Conservation (phyloP, 2,888 invertebrate genomes). For the Diplazon laetatorius region DNA sequence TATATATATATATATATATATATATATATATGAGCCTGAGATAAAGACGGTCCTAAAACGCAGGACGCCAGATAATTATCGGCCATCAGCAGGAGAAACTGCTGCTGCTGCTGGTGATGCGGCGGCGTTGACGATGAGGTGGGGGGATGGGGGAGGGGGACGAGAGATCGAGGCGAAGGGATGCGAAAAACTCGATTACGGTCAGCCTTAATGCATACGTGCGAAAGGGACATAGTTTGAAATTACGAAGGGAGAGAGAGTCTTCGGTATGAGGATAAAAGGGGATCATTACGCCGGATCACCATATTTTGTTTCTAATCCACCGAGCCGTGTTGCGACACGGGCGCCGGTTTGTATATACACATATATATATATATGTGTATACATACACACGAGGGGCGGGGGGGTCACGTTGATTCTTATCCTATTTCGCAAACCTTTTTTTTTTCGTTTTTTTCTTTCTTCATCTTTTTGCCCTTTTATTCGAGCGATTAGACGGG, state of each 20-base stretch:
- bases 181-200: conserved; percentile 38
- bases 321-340: neutral
- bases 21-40: conserved; percentile 5
- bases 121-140: neutral
- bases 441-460: too few relatives aligned
- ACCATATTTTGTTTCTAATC: conserved; percentile 39
- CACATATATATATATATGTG: too few relatives aligned
- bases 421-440: conserved; percentile 9
- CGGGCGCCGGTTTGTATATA: conserved; percentile 1
- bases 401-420: conserved; percentile 7
- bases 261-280: conserved; percentile 25
- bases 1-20: too few relatives aligned
- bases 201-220: conserved; percentile 30
- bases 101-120: neutral
- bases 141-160: conserved; percentile 8
- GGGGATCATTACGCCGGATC: conserved; percentile 13
- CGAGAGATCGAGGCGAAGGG: conserved; percentile 8
- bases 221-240: conserved; percentile 28
- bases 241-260: conserved; percentile 22
- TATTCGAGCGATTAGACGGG: conserved; percentile 18
- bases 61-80: conserved; percentile 11
- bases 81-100: conserved; percentile 23
- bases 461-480: neutral
- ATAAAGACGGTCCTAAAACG: conserved; percentile 19
- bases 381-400: too few relatives aligned